Base-by-base conservation (phyloP, 2,113 vertebrate genomes). In the Cebus imitator region DNA sequence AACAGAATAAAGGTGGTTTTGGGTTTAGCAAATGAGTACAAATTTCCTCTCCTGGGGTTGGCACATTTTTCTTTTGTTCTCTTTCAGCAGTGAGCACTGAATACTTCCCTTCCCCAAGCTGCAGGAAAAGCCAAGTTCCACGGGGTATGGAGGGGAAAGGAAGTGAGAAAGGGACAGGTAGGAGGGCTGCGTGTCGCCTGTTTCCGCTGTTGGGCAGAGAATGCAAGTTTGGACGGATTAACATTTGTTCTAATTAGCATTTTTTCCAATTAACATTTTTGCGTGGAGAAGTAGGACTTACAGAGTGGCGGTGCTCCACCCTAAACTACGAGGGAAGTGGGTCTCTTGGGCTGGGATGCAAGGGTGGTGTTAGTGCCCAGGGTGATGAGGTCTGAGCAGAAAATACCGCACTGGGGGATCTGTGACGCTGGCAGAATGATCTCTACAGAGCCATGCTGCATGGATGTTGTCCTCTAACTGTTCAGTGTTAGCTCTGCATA, bases 231-330 rank as follows among this genome's bases (percentile, higher is more conserved):
- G 52, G 68, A 50, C 88, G 78, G 82, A 73, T 89, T 91, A 93
- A 88, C 66, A 75, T 90, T 76, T 0, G 0, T 89, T 81, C 50
- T 92, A 94, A 97, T 97, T 61, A 84, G 64, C 73, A 90, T 80
- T 84, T 90, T 92, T 95, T 82, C 92, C 93, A 94, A 96, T 96
- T 55, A 95, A 73, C 75, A 76, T 92, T 92, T 91, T 90, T 3
- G 0, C 25, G 27, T 25, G 72, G 64, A 9, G 72, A 96, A 87
- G 91, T 87, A 72, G 83, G 52, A 43, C 50, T 89, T 87, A 37
- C 57, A 50, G 91, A 2, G 7, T 52, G 50, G 23, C 23, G 2
- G 84, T 0, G 37, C 57, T 32, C 37, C 17, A 4, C 1, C 2
- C 45, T 72, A 55, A 37, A 30, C 13, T 40, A 14, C 2, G 37